Conservation (phyloP, 2,797 vertebrate species). For the Pteropus rufus region DNA sequence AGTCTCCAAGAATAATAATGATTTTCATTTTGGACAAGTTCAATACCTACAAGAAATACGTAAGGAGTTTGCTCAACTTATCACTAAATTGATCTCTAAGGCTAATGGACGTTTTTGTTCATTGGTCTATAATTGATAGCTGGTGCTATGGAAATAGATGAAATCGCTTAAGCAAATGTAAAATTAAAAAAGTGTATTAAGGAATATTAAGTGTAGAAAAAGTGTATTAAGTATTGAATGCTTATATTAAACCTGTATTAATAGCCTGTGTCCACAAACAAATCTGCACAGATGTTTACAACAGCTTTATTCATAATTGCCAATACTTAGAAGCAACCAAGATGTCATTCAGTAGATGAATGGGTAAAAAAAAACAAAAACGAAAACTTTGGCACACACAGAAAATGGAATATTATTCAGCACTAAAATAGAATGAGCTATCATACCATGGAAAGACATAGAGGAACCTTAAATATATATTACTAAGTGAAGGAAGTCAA, state of each 20-base stretch:
- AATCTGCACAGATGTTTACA: not conserved
- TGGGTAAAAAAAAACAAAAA: not conserved
- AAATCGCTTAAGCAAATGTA: not conserved
- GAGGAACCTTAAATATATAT: not conserved
- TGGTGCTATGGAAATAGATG: not conserved
- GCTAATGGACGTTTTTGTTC: not conserved
- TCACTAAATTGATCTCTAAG: not conserved
- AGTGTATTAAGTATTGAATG: no score
- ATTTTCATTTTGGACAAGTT: not conserved
- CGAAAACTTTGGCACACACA: not conserved
- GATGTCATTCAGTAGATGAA: not conserved
- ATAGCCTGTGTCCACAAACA: not conserved
- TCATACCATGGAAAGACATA: not conserved
- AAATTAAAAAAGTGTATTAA: not conserved
- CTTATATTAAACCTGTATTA: no score
- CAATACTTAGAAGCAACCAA: not conserved
- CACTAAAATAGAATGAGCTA: not conserved
- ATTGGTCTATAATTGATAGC: not conserved
- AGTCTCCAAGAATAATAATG: not conserved
- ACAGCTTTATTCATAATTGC: not conserved
- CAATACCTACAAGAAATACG: not conserved
- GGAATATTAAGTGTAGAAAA: not conserved
- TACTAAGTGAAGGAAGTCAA: not conserved
- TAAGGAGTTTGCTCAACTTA: not conserved
- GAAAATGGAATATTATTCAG: not conserved